These are phyloP conservation scores for Piscicola geometra DNA, from an alignment of 2,888 invertebrate genomes.

Conservation along the genomic window DNA sequence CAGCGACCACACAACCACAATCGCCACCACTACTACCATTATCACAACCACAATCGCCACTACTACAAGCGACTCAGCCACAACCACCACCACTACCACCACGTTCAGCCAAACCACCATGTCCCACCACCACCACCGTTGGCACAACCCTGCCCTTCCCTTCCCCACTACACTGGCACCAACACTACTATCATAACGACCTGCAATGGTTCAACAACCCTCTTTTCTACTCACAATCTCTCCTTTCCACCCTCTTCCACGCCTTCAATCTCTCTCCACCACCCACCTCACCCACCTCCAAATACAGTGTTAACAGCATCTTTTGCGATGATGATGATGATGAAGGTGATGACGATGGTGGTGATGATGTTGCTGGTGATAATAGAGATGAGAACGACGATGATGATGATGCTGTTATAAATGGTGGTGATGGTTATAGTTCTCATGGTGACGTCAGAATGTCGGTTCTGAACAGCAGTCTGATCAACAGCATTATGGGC, in stretches of 20 bases:
- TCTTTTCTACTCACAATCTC: constrained; percentile 58
- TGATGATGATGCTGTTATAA: too few species aligned
- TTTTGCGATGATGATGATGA: not conserved
- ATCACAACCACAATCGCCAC: too few species aligned
- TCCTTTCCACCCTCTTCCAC: not conserved
- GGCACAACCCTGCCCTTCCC: not conserved
- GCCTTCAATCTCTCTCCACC: not conserved
- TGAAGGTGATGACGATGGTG: not conserved
- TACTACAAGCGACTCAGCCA: too few species aligned
- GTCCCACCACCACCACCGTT: too few species aligned
- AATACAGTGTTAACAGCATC: too few species aligned
- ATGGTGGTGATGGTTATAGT: not conserved
- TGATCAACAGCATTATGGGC: not conserved
- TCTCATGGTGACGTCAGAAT: not conserved
- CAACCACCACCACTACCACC: constrained; percentile 25
- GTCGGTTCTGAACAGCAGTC: not conserved
- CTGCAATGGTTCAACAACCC: constrained; percentile 79
- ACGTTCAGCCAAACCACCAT: not conserved
- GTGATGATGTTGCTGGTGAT: not conserved
- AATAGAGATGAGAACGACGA: not conserved
- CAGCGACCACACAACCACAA: too few species aligned
- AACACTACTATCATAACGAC: constrained; percentile 77
- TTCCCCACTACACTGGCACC: constrained; percentile 67
- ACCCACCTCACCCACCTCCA: not conserved
- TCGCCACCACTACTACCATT: too few species aligned